Evolutionary conservation across 2,113 vertebrate genomes (phyloP).

Genomic region (Aptenodytes patagonicus): DNA sequence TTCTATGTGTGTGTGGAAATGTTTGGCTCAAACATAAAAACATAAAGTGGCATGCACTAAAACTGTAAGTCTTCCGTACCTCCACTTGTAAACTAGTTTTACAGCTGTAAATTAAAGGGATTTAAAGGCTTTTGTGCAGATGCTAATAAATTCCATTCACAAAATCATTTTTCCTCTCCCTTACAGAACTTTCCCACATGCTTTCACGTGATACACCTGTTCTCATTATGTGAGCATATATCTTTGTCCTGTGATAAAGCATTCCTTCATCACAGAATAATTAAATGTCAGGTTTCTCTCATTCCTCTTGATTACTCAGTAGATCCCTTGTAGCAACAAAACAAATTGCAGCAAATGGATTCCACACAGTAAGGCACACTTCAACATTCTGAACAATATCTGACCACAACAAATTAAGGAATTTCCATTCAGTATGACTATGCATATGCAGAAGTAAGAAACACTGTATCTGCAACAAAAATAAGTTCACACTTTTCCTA

Average conservation of each 20-base stretch:
- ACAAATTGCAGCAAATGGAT: not conserved
- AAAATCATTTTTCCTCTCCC: not conserved
- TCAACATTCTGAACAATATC: not conserved
- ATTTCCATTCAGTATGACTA: not conserved
- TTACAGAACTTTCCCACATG: not conserved
- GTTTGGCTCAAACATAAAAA: conserved; percentile 32
- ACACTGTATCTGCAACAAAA: not conserved
- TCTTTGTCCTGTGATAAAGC: conserved; percentile 6
- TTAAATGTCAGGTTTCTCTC: conserved; percentile 29
- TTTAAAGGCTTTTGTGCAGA: conserved; percentile 51
- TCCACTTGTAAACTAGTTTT: conserved; percentile 48
- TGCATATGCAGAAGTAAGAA: not conserved
- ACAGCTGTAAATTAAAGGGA: conserved; percentile 47
- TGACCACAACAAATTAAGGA: not conserved
- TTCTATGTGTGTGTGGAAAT: not conserved
- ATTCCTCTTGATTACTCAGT: conserved; percentile 23
- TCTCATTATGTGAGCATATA: not conserved
- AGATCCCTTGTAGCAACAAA: conserved; percentile 32
- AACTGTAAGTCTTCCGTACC: conserved; percentile 16
- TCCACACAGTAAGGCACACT: not conserved
- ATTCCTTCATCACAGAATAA: conserved; percentile 3
- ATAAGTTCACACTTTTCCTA: not conserved
- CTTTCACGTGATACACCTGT: conserved; percentile 12
- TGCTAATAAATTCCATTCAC: conserved; percentile 55
- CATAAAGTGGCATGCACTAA: not conserved